A percentile compares a stretch with the other conserved stretches of the same genome.
phyloP scores from a whole-genome alignment of 2,888 invertebrate genomes.

The Teinopalpus imperialis region DNA sequence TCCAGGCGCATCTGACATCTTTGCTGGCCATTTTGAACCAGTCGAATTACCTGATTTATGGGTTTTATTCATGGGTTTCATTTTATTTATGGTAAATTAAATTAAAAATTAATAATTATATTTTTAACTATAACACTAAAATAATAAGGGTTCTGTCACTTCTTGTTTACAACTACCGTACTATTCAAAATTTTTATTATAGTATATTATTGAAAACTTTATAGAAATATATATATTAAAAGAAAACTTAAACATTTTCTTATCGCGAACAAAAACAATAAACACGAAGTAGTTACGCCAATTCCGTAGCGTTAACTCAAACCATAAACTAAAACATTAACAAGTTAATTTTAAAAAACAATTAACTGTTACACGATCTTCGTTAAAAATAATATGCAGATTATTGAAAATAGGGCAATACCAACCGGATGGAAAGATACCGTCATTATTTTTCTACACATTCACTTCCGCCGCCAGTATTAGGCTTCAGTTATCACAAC shows the following conservation, averaged over 20 bases:
- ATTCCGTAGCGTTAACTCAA: slow-evolving; percentile 26
- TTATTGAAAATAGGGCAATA: slow-evolving; percentile 48
- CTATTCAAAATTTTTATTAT: no score
- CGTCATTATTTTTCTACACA: slow-evolving; percentile 50
- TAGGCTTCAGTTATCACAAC: no score
- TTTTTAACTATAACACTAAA: no score
- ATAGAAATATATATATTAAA: neutral
- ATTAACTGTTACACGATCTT: slow-evolving; percentile 49
- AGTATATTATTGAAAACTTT: no score
- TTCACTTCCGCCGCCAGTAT: slow-evolving; percentile 59
- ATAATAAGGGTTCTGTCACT: no score
- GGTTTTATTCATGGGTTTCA: no score
- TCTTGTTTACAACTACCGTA: no score
- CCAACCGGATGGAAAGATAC: slow-evolving; percentile 55
- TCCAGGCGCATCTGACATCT: no score
- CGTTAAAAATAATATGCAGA: slow-evolving; percentile 44
- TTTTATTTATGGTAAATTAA: no score
- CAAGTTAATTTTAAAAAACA: slow-evolving; percentile 63
- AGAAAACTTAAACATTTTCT: slow-evolving; percentile 22
- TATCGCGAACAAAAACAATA: slow-evolving; percentile 28
- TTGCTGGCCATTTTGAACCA: no score
- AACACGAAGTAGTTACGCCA: slow-evolving; percentile 27
- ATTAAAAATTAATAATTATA: no score
- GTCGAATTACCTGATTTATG: no score
- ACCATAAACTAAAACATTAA: slow-evolving; percentile 46